A percentile compares a stretch with the other conserved stretches of the same genome.
Conservation (phyloP, 2,797 vertebrate species). For the Erpetoichthys calabaricus region DNA sequence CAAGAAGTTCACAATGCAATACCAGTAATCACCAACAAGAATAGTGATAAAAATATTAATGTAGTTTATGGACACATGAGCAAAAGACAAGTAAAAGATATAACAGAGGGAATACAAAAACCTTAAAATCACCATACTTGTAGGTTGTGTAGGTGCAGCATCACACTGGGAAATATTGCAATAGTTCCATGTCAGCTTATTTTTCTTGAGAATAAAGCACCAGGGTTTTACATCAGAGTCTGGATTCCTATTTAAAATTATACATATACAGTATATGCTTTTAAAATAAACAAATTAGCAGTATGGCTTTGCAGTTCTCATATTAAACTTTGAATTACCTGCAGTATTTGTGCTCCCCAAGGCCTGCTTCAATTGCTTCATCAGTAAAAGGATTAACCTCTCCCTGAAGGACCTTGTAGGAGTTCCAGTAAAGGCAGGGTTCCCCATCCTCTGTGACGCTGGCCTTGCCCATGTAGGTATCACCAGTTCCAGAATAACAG, state of each 20-base stretch:
- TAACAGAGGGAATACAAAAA: too few relatives aligned
- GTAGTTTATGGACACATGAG: too few relatives aligned
- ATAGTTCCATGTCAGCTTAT: slow-evolving; percentile 40
- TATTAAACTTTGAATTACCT: slow-evolving; percentile 29
- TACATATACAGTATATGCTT: neutral
- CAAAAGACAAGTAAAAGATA: too few relatives aligned
- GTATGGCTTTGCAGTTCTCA: neutral
- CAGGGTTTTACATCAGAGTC: slow-evolving; percentile 51
- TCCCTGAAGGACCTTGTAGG: slow-evolving; percentile 39
- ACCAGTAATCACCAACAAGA: too few relatives aligned
- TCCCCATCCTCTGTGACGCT: slow-evolving; percentile 42
- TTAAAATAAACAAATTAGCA: neutral
- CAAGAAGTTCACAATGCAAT: too few relatives aligned
- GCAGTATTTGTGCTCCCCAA: slow-evolving; percentile 56
- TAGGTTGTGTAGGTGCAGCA: slow-evolving; percentile 1
- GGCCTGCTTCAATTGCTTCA: slow-evolving; percentile 31
- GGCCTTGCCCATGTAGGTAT: slow-evolving; percentile 47
- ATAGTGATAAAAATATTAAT: too few relatives aligned
- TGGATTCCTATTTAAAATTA: slow-evolving; percentile 40
- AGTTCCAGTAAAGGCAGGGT: slow-evolving; percentile 57
- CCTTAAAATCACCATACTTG: too few relatives aligned
- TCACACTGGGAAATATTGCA: slow-evolving; percentile 41
- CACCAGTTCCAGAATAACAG: slow-evolving; percentile 42
- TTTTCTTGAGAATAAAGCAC: slow-evolving; percentile 41
- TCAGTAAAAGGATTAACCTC: slow-evolving; percentile 30